phyloP scores from a whole-genome alignment of 2,888 invertebrate species.

The Hetaerina titia region DNA sequence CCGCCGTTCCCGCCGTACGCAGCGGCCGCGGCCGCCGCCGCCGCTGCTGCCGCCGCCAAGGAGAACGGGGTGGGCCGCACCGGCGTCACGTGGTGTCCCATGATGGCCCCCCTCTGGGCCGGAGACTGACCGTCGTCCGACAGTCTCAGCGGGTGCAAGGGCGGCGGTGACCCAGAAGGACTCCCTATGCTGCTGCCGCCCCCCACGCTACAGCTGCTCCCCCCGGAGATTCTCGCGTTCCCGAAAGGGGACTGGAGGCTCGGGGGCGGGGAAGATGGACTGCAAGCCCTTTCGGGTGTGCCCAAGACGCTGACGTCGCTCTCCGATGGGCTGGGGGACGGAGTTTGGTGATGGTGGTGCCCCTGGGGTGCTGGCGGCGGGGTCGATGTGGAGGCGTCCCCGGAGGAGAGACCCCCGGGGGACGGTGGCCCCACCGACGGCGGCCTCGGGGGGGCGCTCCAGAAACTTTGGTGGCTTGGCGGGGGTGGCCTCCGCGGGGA shows the following conservation, averaged over 20 bases:
- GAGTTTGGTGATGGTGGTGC: constrained; percentile 77
- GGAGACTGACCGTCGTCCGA: constrained; percentile 70
- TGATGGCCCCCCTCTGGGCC: constrained; percentile 65
- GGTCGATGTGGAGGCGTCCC: constrained; percentile 72
- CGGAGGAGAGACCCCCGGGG: constrained; percentile 74
- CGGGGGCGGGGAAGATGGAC: constrained; percentile 88
- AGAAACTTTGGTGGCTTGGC: constrained; percentile 77
- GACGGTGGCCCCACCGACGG: constrained; percentile 71
- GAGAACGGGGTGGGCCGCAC: constrained; percentile 89
- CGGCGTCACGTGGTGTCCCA: constrained; percentile 75
- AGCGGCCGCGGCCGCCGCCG: constrained; percentile 52
- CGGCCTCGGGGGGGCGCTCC: constrained; percentile 77
- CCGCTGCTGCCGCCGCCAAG: constrained; percentile 54
- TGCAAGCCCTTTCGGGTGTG: constrained; percentile 78
- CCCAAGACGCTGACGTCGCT: constrained; percentile 80
- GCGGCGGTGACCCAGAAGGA: constrained; percentile 60
- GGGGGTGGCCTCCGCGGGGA: constrained; percentile 76
- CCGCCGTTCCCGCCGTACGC: constrained; percentile 18
- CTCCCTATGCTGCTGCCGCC: constrained; percentile 61
- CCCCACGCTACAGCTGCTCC: constrained; percentile 68
- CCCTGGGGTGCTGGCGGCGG: constrained; percentile 70
- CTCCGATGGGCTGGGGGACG: constrained; percentile 84
- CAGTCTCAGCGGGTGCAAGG: constrained; percentile 68
- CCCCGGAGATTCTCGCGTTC: constrained; percentile 67
- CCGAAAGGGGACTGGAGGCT: constrained; percentile 76